Base-by-base conservation (phyloP, 92 coral and sea anemone genomes). In the Scolanthus callimorphus region DNA sequence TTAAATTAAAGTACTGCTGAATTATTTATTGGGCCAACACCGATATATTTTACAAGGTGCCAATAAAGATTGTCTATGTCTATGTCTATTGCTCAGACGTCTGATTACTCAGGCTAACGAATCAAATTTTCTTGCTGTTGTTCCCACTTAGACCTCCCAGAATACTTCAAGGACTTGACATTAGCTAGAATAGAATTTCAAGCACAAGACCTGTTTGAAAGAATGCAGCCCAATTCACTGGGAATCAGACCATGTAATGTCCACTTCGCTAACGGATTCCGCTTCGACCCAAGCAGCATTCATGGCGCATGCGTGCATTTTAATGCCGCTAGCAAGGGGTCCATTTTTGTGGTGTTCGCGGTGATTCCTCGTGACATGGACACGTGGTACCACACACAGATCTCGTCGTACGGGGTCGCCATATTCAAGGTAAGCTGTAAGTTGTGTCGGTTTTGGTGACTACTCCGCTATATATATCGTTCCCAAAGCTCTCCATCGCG, bases 251-350 rank as follows among this genome's bases (percentile, higher is more conserved):
- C 83, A 2, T 76, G 83, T 31, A 39, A 69, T 2, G 57, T 70
- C 0, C 51, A 60, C 37, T 76, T 69, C 69, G 68, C 83, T 12
- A 76, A 69, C 39, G 70, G 76, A 2, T 63, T 76, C 59, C 67
- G 83, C 6, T 60, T 76, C 44, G 83, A 76, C 39, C 83, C 77
- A 11, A 46, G 52, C 1, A 66, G 57, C 20, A 17, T 20, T 1
- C 22, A 44, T 0, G 83, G 77, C 1, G 60, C 59, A 30, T 76
- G 83, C 38, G 20, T 76, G 19, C 83, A 76, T 76, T 76, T 76
- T 25, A 76, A 61, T 1, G 83, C 83, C 2, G 21, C 58, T 11
- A 9, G 78, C 13, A 46, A 45, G 2, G 83, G 83, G 20, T n/a
- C 71, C 17, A 13, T 76, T 15, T 60, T 19, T 31, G 77, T 60